Base-by-base conservation (phyloP, 2,888 invertebrate genomes). In the Agonopterix arenella region DNA sequence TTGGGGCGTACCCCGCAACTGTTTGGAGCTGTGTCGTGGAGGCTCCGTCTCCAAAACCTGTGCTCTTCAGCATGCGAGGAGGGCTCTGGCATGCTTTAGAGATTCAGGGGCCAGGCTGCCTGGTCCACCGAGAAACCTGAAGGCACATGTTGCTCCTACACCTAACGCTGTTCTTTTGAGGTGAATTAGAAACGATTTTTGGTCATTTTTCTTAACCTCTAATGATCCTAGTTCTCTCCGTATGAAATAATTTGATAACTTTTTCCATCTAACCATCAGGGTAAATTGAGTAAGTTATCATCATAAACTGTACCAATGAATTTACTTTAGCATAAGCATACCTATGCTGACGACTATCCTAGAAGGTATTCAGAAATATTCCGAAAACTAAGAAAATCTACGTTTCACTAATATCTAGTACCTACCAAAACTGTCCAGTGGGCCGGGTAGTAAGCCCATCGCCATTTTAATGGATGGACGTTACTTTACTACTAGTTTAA, bases 11-110 rank as follows among this genome's bases (percentile, higher is more conserved):
- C 95, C 96, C 0, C 90, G 95, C 38, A 91, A 93, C 60, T 97
- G 96, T 73, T 82, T 96, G 58, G 95, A 96, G 70, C 94, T 96
- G 91, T 97, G 97, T 70, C 91, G 95, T 38, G 96, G 96, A 0
- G 94, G 95, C 51, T 86, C 93, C 0, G 91, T 95, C 36, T 83
- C 91, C 2, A 91, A 92, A 60, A 90, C 92, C 48, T 96, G 96
- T 66, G 92, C 94, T 0, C 74, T 96, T 9, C 92, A 92, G 50
- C 93, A 95, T 68, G 93, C 95, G 4, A 91, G 93, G 40, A 91
- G 92, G 37, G 96, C 96, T 42, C 91, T 96, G 55, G 92, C 93
- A 11, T 96, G 96, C 81, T 96, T 96, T 89, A 92, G 96, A 50
- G 94, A 95, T 71, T 93, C 94, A 13, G 91, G 94, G 47, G 93